Evolutionary conservation across 2,888 invertebrate genomes (phyloP).

Genomic region (Horisme vitalbata): DNA sequence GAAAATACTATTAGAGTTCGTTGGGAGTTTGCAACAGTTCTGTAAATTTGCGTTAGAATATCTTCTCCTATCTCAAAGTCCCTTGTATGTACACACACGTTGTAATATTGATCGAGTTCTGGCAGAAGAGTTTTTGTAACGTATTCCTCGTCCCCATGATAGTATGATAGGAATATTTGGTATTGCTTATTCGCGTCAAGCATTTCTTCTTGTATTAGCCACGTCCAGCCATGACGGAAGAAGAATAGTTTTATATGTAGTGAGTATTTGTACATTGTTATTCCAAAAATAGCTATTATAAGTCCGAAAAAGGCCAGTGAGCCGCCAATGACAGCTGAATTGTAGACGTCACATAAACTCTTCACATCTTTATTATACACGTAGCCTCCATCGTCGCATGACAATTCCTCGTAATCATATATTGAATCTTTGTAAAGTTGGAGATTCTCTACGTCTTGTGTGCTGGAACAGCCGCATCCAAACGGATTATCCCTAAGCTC

Average conservation of each 20-base stretch:
- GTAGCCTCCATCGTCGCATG: constrained; percentile 11
- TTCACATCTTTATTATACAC: constrained; percentile 16
- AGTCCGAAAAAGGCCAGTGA: constrained; percentile 28
- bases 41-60: constrained; percentile 87
- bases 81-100: constrained; percentile 87
- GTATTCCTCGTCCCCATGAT: constrained; percentile 88
- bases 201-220: constrained; percentile 28
- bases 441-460: constrained; percentile 8
- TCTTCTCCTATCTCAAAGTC: constrained; percentile 89
- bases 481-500: constrained; percentile 20
- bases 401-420: constrained; percentile 8
- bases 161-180: constrained; percentile 92
- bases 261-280: constrained; percentile 32
- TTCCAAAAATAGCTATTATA: not conserved
- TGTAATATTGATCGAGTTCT: constrained; percentile 82
- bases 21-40: constrained; percentile 87
- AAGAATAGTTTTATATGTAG: constrained; percentile 37
- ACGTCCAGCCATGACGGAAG: constrained; percentile 25
- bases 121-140: constrained; percentile 85
- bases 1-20: constrained; percentile 43
- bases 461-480: constrained; percentile 25
- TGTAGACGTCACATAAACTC: constrained; percentile 37
- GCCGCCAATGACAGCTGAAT: constrained; percentile 22
- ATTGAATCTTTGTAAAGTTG: constrained; percentile 6
- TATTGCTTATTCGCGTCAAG: constrained; percentile 63